Conservation (phyloP, 2,113 vertebrate genomes). For the Tonatia bakeri region DNA sequence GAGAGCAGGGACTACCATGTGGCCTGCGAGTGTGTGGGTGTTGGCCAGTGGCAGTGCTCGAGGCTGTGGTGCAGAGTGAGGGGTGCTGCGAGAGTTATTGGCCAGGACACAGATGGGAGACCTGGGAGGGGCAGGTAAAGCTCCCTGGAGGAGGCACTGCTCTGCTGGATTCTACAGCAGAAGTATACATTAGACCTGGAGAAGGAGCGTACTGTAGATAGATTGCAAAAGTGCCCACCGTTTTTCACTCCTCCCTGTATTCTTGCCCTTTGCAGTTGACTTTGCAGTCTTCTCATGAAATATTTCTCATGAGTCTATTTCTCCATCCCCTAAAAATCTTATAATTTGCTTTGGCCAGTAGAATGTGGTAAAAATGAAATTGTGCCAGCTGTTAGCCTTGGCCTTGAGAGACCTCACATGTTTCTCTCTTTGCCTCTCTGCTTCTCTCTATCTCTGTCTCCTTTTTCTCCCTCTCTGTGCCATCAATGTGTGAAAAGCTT, state of each 20-base stretch:
- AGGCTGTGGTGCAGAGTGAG: neutral
- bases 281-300: neutral
- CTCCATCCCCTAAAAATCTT: neutral
- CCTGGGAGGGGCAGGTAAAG: neutral
- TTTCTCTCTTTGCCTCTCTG: neutral
- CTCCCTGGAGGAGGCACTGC: neutral
- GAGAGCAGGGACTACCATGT: neutral
- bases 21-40: rapidly evolving
- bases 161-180: neutral
- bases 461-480: neutral
- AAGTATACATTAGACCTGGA: neutral
- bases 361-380: neutral
- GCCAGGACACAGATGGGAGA: neutral
- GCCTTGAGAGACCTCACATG: neutral
- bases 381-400: neutral
- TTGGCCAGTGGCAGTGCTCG: too few relatives aligned
- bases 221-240: neutral
- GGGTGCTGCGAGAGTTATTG: neutral
- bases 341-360: neutral
- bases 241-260: neutral
- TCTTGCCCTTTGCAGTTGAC: neutral
- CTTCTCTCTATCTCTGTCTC: neutral
- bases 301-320: neutral
- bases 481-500: neutral
- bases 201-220: neutral